Conservation (phyloP, 2,888 invertebrate genomes). For the Polydrusus cervinus region DNA sequence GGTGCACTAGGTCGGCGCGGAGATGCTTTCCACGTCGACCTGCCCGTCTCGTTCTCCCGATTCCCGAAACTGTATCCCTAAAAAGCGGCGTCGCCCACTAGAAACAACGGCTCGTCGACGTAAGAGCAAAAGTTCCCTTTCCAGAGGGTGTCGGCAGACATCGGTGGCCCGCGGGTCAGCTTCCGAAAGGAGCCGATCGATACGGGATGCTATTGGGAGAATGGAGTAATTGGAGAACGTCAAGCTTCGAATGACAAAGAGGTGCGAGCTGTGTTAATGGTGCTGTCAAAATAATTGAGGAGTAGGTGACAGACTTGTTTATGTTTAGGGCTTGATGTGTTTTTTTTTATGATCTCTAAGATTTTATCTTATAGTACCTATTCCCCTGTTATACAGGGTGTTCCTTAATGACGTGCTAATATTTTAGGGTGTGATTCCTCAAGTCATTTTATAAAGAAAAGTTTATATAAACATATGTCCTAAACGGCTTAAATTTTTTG, state of each 20-base stretch:
- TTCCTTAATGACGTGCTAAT: no score
- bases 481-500: no score
- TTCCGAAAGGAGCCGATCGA: slow-evolving; percentile 67
- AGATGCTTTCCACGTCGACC: slow-evolving; percentile 35
- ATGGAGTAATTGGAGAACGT: slow-evolving; percentile 58
- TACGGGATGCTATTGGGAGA: slow-evolving; percentile 35
- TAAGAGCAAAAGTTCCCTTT: slow-evolving; percentile 50
- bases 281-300: slow-evolving; percentile 6
- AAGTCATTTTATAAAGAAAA: no score
- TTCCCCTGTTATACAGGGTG: no score
- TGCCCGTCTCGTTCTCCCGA: slow-evolving; percentile 38
- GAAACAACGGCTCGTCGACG: slow-evolving; percentile 39
- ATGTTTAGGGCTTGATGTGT: neutral
- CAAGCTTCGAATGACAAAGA: slow-evolving; percentile 48
- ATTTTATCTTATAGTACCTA: no score
- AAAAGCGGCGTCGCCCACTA: slow-evolving; percentile 23
- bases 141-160: slow-evolving; percentile 58
- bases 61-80: slow-evolving; percentile 36
- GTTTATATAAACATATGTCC: no score
- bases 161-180: slow-evolving; percentile 64
- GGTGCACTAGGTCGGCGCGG: slow-evolving; percentile 36
- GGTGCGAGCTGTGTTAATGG: slow-evolving; percentile 3
- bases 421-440: no score
- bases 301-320: neutral
- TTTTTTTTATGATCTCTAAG: neutral